A percentile compares a stretch with the other conserved stretches of the same genome.
phyloP scores from a whole-genome alignment of 2,888 invertebrate species.

The Brenthis hecate region DNA sequence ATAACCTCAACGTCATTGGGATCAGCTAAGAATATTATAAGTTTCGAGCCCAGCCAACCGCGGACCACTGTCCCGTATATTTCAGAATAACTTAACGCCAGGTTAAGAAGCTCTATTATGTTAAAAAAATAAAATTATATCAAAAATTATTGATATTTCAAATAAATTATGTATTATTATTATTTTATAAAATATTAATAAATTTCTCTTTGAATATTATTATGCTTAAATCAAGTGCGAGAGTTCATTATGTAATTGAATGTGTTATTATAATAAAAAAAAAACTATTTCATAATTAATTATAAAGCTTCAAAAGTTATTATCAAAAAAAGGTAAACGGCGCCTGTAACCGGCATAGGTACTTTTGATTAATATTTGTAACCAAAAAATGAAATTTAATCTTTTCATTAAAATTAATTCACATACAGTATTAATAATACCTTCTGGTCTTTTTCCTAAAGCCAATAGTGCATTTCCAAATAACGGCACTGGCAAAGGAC shows the following conservation, averaged over 20 bases:
- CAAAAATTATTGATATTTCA: too few species aligned
- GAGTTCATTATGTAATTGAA: too few species aligned
- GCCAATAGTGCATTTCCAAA: constrained; percentile 87
- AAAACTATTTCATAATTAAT: too few species aligned
- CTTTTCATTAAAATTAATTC: neutral
- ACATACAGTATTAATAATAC: constrained; percentile 60
- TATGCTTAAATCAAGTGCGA: neutral
- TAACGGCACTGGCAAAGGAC: constrained; percentile 85
- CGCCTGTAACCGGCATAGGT: too few species aligned
- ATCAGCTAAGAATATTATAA: constrained; percentile 85
- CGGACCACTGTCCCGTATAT: constrained; percentile 81
- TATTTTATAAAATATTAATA: neutral
- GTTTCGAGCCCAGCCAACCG: constrained; percentile 86
- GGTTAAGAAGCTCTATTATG: constrained; percentile 21
- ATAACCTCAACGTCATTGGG: constrained; percentile 88
- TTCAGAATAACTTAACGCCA: constrained; percentile 45
- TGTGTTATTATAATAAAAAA: too few species aligned
- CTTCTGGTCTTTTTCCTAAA: constrained; percentile 82
- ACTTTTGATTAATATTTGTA: too few species aligned
- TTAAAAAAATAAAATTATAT: too few species aligned
- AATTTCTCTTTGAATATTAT: neutral
- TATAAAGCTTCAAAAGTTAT: too few species aligned
- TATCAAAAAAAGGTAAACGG: too few species aligned
- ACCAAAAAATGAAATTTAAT: neutral
- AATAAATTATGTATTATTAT: too few species aligned